Conservation (phyloP, 2,888 invertebrate genomes). For the Eustalomyia histrio region DNA sequence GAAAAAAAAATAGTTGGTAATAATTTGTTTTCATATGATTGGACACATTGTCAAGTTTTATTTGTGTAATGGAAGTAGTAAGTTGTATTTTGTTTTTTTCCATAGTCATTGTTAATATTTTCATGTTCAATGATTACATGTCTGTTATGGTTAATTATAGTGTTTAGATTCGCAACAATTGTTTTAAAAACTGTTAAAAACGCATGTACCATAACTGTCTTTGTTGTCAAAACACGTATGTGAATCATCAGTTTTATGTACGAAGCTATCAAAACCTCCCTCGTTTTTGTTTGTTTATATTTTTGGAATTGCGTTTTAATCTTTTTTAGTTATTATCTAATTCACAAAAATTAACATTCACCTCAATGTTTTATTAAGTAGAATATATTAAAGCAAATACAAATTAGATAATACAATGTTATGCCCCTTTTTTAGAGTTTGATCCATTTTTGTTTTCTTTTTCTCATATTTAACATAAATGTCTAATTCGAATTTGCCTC, state of each 20-base stretch:
- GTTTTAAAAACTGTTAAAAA: slow-evolving; percentile 10
- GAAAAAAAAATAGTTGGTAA: slow-evolving; percentile 8
- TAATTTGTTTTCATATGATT: slow-evolving; percentile 38
- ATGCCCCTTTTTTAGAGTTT: neutral
- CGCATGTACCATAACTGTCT: slow-evolving; percentile 1
- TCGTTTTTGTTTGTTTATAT: too few species aligned
- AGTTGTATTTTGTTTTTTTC: neutral
- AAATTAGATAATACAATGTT: slow-evolving; percentile 26
- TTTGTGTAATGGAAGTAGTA: slow-evolving; percentile 4
- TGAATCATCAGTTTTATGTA: neutral
- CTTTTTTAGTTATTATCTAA: slow-evolving; percentile 8
- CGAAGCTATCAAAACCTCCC: neutral
- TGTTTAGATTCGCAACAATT: slow-evolving; percentile 25
- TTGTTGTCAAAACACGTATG: slow-evolving; percentile 2
- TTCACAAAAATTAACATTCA: slow-evolving; percentile 24
- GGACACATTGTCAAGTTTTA: slow-evolving; percentile 44
- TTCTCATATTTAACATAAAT: neutral
- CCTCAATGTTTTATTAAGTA: slow-evolving; percentile 19
- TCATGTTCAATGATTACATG: neutral
- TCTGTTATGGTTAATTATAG: slow-evolving; percentile 23
- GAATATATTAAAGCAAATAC: neutral
- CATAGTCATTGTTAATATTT: slow-evolving; percentile 10
- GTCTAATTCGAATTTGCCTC: neutral
- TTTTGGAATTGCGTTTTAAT: neutral
- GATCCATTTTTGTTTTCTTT: neutral